Base-by-base conservation (phyloP, 1,140 invertebrate species). In the Meloidogyne exigua region DNA sequence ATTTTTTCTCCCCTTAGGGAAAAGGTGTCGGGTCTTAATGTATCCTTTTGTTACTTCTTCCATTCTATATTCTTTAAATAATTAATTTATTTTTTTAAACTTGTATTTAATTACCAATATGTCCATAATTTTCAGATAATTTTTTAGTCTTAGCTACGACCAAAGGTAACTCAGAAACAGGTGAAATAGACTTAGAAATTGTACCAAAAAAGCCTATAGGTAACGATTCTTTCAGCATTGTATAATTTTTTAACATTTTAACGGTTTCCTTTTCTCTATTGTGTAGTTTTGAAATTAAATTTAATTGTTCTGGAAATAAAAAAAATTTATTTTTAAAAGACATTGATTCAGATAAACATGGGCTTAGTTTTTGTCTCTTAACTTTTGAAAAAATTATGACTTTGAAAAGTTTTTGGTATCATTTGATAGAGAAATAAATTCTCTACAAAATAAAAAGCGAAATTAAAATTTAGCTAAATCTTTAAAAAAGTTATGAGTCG, bases 91-190 rank as follows among this genome's bases (percentile, higher is more conserved):
- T 21, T 13, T 13, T 71, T 57, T n/a, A 26, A 39, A 0, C 18
- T 2, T 70, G 26, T 72, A n/a, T 72, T 71, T 21, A 63, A 42
- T 36, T 9, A 73, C 72, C n/a, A 62, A 73, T 23, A 62, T 28
- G n/a, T 23, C 72, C 72, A 65, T 36, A 44, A 44, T 44, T 28
- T 0, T 25, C 32, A 25, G 69, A 71, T 26, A 71, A 28, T 71
- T n/a, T 26, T 62, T 9, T n/a, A 25, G 69, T 71, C 21, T 71
- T 25, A 26, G 69, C 69, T 57, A 9, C n/a, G 21, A n/a, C 18
- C 5, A 57, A 57, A n/a, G 49, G n/a, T 7, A 57, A 21, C 7
- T 57, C 49, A 9, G 49, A n/a, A n/a, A 9, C 18, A n/a, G 49
- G 0, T 0, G 49, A 57, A 9, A 9, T 15, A n/a, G n/a, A n/a